These are phyloP conservation scores for Drosophila pachea DNA, from an alignment of 1,140 invertebrate genomes.

Conservation along the genomic window DNA sequence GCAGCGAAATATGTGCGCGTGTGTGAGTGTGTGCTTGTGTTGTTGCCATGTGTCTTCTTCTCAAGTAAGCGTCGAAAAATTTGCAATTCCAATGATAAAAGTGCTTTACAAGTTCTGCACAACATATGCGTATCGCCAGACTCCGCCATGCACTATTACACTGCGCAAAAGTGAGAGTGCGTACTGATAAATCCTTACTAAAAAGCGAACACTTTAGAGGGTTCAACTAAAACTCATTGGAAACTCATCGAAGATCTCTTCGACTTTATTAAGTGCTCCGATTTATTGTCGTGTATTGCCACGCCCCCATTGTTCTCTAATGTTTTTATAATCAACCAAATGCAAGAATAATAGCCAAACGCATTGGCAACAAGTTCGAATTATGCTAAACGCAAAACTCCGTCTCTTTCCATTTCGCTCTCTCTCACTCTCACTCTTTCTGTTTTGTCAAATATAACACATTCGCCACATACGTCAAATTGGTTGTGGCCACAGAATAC, in stretches of 20 bases:
- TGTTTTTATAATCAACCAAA: constrained; percentile 30
- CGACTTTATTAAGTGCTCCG: too few relatives aligned
- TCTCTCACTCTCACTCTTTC: background rate
- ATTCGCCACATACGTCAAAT: constrained; percentile 26
- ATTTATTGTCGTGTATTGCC: background rate
- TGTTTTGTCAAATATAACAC: constrained; percentile 32
- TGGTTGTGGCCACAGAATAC: constrained; percentile 38
- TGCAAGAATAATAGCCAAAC: constrained; percentile 31
- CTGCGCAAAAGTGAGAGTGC: background rate
- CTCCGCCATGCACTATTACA: constrained; percentile 16
- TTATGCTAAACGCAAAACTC: constrained; percentile 20
- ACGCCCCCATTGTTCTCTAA: constrained; percentile 6
- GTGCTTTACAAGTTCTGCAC: constrained; percentile 53
- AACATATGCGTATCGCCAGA: constrained; percentile 22
- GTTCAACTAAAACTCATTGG: background rate
- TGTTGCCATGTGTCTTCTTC: constrained; percentile 38
- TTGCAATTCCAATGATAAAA: constrained; percentile 72
- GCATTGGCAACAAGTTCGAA: constrained; percentile 35
- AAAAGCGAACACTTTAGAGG: background rate
- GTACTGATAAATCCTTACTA: too few relatives aligned
- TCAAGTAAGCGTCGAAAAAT: constrained; percentile 42
- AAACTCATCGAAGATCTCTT: too few relatives aligned
- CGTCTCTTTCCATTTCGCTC: too few relatives aligned
- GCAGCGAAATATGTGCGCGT: background rate
- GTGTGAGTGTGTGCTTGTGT: constrained; percentile 19